Percentiles rank a stretch among this genome's conserved stretches.
phyloP scores from a whole-genome alignment of 2,797 vertebrate species.

The Acanthis flammea region DNA sequence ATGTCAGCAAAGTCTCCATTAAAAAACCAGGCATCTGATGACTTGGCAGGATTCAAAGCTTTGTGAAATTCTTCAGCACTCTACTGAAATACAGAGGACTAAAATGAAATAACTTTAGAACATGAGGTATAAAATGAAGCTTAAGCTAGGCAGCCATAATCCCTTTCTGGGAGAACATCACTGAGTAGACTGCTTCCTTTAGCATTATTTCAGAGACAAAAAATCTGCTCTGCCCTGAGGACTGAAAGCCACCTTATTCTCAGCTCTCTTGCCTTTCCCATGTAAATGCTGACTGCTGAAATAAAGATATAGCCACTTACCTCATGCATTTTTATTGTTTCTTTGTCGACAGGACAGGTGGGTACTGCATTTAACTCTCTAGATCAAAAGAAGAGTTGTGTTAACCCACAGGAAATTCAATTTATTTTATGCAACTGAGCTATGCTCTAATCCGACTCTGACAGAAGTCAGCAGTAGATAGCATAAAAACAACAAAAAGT shows the following conservation, averaged over 20 bases:
- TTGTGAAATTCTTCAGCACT: not conserved
- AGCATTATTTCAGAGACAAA: not conserved
- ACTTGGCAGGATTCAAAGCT: not conserved
- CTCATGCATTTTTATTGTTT: constrained; percentile 82
- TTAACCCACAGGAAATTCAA: not conserved
- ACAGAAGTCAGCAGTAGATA: not conserved
- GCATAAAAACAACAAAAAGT: not conserved
- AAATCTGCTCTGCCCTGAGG: not conserved
- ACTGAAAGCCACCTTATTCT: not conserved
- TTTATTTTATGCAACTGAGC: not conserved
- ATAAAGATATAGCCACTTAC: constrained; percentile 68
- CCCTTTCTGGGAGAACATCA: not conserved
- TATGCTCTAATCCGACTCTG: not conserved
- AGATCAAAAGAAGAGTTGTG: constrained; percentile 20
- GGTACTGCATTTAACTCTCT: constrained; percentile 76
- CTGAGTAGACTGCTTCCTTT: not conserved
- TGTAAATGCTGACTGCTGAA: not conserved
- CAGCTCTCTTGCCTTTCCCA: not conserved
- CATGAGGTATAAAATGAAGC: not conserved
- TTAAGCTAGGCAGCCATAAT: not conserved
- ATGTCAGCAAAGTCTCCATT: not conserved
- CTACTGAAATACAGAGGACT: not conserved
- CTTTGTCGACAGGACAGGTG: constrained; percentile 83
- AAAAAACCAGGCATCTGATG: not conserved
- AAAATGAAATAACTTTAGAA: not conserved